Evolutionary conservation across 2,797 vertebrate genomes (phyloP), one percentile per base, ranked within the genome.

Genomic region (Danio tinwini): DNA sequence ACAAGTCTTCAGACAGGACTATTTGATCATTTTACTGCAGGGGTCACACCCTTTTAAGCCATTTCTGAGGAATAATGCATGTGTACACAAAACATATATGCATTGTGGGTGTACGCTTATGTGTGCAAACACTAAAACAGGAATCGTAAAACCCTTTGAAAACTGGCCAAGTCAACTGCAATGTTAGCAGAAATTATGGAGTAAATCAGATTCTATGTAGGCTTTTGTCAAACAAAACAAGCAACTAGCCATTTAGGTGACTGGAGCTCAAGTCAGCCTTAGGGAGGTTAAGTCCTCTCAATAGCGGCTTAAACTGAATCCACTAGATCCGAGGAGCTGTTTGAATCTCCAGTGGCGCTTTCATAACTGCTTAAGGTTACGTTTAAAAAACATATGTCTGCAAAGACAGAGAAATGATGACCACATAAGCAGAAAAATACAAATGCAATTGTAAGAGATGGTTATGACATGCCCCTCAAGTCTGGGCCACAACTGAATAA

Each of bases 401-500:
- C 45, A 39, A 79, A 40, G 56, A 83, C 49, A 44, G 72, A 73
- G 45, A 81, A 71, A 81, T 52, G 14, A 78, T 62, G 63, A 49
- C 44, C 21, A 52, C 72, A 50, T 17, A 21, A 19, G 17, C 19
- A 67, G 11, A 39, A 74, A 61, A 47, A 72, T 70, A 78, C 42
- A 76, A 74, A 62, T 58, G 45, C 62, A 72, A 74, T 81, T 82
- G 75, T 67, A 73, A 87, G 82, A 84, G 82, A 89, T 75, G 76
- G 85, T 89, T 89, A 89, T 88, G 87, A 86, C 90, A 90, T 91
- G 89, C 69, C 81, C 79, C 80, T 82, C 87, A 88, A 88, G 89
- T 91, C 90, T 93, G 91, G 93, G 88, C 85, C 81, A 91, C 92
- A 93, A 94, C 92, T 90, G 92, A 88, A 88, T 93, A 94, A 94